Evolutionary conservation across 2,113 vertebrate genomes (phyloP), one percentile per base, ranked within the genome.

Genomic region (Conger conger): DNA sequence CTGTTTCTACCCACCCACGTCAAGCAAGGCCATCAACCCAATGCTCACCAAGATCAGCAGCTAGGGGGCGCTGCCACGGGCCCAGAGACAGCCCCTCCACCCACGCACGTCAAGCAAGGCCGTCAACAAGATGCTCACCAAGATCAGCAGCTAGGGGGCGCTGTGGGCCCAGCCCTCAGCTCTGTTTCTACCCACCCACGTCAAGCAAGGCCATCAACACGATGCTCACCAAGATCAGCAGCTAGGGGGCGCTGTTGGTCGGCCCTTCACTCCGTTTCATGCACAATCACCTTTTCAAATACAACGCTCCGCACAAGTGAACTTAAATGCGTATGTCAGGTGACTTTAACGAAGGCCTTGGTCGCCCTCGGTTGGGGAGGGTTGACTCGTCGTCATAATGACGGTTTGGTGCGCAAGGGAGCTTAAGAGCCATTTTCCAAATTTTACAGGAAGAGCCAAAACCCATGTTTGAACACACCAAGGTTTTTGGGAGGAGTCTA

Each of bases 31-130:
- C 88, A 98, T 99, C 91, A 99, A 99, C 90, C 99, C 99, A 95
- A 99, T 99, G 98, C 95, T 99, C 35, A 99, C 98, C 88, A 99
- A 99, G 92, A 99, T 99, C 92, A 99, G 98, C 94, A 99, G 98
- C 92, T 99, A 98, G 92, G 90, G 84, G 81, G 42, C 54, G 84
- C 83, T 50, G 37, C n/a, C n/a, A n/a, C 0, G 0, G 0, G 0
- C 11, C 1, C 4, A 23, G 7, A n/a, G n/a, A n/a, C n/a, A n/a
- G n/a, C n/a, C 27, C 20, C 18, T n/a, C n/a, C n/a, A n/a, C n/a
- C 98, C 89, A 99, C 98, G 0, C 98, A 99, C 0, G 98, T 99
- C 93, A 99, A 99, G 88, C 98, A 99, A n/a, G 91, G 98, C 98
- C 88, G 98, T 99, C 91, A 99, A 99, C 90, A 99, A 99, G 95